phyloP scores from a whole-genome alignment of 2,113 vertebrate genomes.

The Crotophaga sulcirostris region DNA sequence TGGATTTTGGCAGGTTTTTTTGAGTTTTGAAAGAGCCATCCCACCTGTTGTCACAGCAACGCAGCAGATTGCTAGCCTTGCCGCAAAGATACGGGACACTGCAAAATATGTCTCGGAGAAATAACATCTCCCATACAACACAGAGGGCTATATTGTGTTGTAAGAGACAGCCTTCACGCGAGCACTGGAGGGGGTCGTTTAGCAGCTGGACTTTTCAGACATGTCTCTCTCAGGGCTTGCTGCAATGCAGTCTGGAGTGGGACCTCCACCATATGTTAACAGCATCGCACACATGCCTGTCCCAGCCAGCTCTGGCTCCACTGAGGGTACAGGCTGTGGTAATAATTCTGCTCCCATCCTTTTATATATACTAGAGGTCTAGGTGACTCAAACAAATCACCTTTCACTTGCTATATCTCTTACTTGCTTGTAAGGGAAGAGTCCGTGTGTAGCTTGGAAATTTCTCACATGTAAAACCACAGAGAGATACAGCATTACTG shows the following conservation, averaged over 20 bases:
- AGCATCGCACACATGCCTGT: not conserved
- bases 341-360: not conserved
- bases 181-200: not conserved
- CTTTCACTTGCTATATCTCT: not conserved
- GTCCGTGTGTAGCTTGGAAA: not conserved
- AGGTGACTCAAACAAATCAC: not conserved
- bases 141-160: not conserved
- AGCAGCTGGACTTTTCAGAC: not conserved
- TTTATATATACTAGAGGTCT: not conserved
- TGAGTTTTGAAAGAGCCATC: not conserved
- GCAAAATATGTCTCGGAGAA: not conserved
- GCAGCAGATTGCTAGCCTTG: not conserved
- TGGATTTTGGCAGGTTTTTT: not conserved
- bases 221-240: not conserved
- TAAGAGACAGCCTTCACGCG: not conserved
- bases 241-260: not conserved
- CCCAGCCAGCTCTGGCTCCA: fast-evolving
- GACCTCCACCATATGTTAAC: not conserved
- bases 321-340: not conserved
- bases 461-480: not conserved
- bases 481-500: not conserved
- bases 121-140: not conserved
- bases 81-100: not conserved
- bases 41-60: conserved; percentile 24
- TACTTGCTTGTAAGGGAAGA: not conserved